Evolutionary conservation across 2,113 vertebrate species (phyloP).

Genomic region (Porphyrio hochstetteri): DNA sequence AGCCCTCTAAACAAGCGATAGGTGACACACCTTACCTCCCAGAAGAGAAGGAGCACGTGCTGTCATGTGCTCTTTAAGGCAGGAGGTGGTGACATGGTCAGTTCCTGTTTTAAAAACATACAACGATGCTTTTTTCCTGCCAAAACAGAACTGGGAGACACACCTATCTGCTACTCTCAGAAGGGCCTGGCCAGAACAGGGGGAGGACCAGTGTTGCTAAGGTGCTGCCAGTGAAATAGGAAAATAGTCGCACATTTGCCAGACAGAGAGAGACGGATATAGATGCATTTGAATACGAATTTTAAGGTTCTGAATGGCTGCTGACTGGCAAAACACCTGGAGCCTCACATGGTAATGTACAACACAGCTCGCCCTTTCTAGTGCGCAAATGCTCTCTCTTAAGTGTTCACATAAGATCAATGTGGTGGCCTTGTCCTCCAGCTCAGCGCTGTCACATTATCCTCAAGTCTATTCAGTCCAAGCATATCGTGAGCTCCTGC

Average conservation of each 20-base stretch:
- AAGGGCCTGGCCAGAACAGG: not conserved
- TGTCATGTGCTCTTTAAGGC: not conserved
- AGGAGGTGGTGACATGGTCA: not conserved
- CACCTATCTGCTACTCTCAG: not conserved
- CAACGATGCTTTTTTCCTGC: not conserved
- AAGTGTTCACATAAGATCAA: not conserved
- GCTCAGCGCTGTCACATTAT: not conserved
- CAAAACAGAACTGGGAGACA: not conserved
- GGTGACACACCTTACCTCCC: not conserved
- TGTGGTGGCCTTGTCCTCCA: not conserved
- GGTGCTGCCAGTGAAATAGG: not conserved
- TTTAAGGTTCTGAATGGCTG: not conserved
- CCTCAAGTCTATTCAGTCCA: not conserved
- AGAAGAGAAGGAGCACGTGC: not conserved
- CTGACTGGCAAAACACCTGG: not conserved
- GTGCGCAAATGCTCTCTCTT: not conserved
- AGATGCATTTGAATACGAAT: not conserved
- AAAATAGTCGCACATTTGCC: accelerated
- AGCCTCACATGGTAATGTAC: not conserved
- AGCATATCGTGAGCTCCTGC: not conserved
- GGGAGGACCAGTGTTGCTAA: not conserved
- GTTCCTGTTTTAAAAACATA: not conserved
- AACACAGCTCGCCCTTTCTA: not conserved
- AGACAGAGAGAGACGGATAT: not conserved
- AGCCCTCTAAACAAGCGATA: not conserved